These are phyloP conservation scores for Drosophila kuntzei DNA, from an alignment of 2,888 invertebrate genomes.

Conservation along the genomic window DNA sequence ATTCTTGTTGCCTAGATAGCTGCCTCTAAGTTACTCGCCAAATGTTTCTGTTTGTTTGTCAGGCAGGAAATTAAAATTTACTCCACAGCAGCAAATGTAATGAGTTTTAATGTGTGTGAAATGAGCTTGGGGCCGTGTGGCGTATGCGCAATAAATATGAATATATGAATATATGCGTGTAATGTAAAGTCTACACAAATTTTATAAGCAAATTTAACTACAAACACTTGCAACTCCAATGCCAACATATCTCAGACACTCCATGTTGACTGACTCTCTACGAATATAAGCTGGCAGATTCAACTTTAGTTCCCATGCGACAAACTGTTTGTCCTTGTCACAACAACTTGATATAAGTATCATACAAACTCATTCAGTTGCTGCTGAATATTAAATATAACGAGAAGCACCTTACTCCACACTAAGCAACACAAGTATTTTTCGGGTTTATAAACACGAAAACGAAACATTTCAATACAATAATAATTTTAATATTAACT, in stretches of 20 bases:
- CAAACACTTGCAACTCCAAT: slow-evolving; percentile 43
- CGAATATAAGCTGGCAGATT: neutral
- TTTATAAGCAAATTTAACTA: slow-evolving; percentile 39
- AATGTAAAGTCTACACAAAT: slow-evolving; percentile 36
- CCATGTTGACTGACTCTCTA: neutral
- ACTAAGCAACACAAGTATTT: slow-evolving; percentile 24
- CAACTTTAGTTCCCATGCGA: neutral
- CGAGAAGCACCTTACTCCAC: slow-evolving; percentile 13
- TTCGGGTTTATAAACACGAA: neutral
- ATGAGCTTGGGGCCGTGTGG: slow-evolving; percentile 36
- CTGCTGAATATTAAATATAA: slow-evolving; percentile 35
- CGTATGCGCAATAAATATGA: slow-evolving; percentile 43
- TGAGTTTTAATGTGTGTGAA: slow-evolving; percentile 60
- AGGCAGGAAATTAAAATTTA: slow-evolving; percentile 76
- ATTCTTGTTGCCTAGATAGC: slow-evolving; percentile 20
- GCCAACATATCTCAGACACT: slow-evolving; percentile 36
- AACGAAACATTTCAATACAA: neutral
- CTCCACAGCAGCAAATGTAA: slow-evolving; percentile 60
- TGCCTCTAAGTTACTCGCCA: slow-evolving; percentile 23
- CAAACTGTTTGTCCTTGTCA: slow-evolving; percentile 18
- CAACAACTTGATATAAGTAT: slow-evolving; percentile 22
- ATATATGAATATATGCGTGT: slow-evolving; percentile 21
- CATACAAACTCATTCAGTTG: slow-evolving; percentile 16
- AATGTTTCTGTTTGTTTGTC: slow-evolving; percentile 46
- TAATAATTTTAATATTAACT: neutral